A percentile compares a stretch with the other conserved stretches of the same genome.
These are phyloP conservation scores for Sinodicranocentrus sp. DNA, from an alignment of 2,888 invertebrate genomes.

Conservation along the genomic window DNA sequence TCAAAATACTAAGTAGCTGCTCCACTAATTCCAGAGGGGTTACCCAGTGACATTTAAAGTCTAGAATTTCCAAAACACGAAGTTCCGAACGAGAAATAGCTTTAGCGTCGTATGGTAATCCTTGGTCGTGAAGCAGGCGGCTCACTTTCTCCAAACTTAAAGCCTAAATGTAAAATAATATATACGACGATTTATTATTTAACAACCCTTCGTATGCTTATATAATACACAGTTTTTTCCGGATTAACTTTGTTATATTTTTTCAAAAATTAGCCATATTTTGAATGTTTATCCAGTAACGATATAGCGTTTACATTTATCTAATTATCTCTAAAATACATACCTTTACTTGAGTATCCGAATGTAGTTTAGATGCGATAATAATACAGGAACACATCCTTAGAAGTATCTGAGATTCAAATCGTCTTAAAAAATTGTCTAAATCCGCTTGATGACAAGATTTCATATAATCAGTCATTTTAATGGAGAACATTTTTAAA, in stretches of 20 bases:
- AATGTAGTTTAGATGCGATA: constrained; percentile 54
- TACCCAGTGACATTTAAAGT: constrained; percentile 39
- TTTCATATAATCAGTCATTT: background rate
- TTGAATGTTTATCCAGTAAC: no score
- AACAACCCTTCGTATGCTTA: no score
- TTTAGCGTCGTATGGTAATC: background rate
- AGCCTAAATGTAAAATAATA: constrained; percentile 17
- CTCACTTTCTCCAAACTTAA: background rate
- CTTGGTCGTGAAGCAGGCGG: background rate
- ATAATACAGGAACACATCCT: constrained; percentile 50
- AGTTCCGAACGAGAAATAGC: constrained; percentile 29
- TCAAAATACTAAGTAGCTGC: constrained; percentile 41
- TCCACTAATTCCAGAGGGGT: constrained; percentile 45
- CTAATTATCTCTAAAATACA: no score
- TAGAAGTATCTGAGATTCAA: constrained; percentile 36
- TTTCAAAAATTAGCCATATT: no score
- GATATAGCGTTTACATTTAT: no score
- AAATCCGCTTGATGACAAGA: background rate
- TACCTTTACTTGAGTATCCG: constrained; percentile 46
- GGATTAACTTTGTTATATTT: no score
- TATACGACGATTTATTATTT: no score
- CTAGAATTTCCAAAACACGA: constrained; percentile 40
- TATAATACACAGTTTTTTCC: no score
- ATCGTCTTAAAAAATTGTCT: constrained; percentile 7
- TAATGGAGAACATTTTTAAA: background rate